phyloP scores from a whole-genome alignment of 2,888 invertebrate species.

The Ptychoptera albimana region DNA sequence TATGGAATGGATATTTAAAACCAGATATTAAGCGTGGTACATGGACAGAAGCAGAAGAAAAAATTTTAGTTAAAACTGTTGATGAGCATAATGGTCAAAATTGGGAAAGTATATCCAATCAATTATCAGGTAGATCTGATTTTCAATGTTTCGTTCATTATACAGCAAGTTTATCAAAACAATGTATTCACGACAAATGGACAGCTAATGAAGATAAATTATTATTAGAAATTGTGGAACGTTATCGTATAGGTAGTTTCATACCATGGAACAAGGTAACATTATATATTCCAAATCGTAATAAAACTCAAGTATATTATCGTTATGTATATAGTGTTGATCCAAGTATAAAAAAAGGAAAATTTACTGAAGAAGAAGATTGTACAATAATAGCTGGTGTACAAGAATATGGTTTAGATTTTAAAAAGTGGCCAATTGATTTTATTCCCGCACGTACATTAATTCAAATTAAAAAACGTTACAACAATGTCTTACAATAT shows the following conservation, averaged over 20 bases:
- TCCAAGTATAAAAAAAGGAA: constrained; percentile 36
- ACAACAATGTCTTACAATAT: constrained; percentile 32
- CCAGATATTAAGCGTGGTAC: constrained; percentile 43
- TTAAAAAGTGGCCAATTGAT: constrained; percentile 35
- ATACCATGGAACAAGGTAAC: constrained; percentile 62
- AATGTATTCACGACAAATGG: constrained; percentile 36
- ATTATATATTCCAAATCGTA: constrained; percentile 42
- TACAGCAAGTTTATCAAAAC: constrained; percentile 32
- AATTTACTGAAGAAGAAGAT: constrained; percentile 52
- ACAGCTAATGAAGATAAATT: constrained; percentile 48
- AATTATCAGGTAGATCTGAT: constrained; percentile 42
- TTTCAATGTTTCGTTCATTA: constrained; percentile 56
- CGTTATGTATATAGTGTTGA: constrained; percentile 32
- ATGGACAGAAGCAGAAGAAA: constrained; percentile 38
- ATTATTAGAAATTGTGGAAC: constrained; percentile 44
- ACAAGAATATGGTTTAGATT: constrained; percentile 43
- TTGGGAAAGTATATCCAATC: constrained; percentile 47
- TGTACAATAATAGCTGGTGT: constrained; percentile 42
- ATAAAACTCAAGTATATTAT: constrained; percentile 45
- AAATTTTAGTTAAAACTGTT: constrained; percentile 25
- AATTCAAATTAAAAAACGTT: constrained; percentile 43
- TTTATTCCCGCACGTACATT: constrained; percentile 44
- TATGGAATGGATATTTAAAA: constrained; percentile 57
- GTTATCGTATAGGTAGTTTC: constrained; percentile 42
- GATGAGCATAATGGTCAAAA: constrained; percentile 35